Base-by-base conservation (phyloP, 2,888 invertebrate species). In the Resseliella maxima region DNA sequence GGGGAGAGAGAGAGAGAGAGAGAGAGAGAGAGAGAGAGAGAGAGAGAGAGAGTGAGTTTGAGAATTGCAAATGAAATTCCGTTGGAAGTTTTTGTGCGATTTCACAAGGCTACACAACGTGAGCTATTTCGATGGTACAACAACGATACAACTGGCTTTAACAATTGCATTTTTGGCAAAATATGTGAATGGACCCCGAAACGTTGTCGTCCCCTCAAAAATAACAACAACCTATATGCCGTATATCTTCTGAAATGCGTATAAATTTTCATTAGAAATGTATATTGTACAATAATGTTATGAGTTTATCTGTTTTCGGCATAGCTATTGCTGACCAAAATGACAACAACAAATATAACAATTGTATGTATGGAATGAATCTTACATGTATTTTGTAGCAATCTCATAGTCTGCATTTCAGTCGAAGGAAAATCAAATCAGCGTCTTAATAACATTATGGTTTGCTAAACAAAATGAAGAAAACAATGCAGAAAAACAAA, bases 381-480 rank as follows among this genome's bases (percentile, higher is more conserved):
- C n/a, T n/a, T n/a, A n/a, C n/a, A n/a, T n/a, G n/a, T n/a, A n/a
- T n/a, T n/a, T n/a, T n/a, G n/a, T n/a, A n/a, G n/a, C n/a, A n/a
- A n/a, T n/a, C 18, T 64, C 64, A 24, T 27, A 5, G 64, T n/a
- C 27, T 64, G 64, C 64, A 24, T 27, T 27, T 15, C 46, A 46
- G n/a, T n/a, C n/a, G 15, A 72, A 72, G 27, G 38, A n/a, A 85
- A 85, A 85, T 85, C 45, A 85, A 85, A 85, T 85, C 85, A 85
- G 85, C 85, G 45, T 85, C 85, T 85, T 85, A 45, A 85, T 85
- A 85, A 45, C 85, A 85, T 85, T 85, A 85, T 85, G 85, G 85
- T 41, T 41, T 12, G 5, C 35, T 81, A n/a, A 27, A 24, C 12
- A 85, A 46, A 45, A 46, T 45, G 41, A 15, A 38, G 83, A 83